Evolutionary conservation across 2,888 invertebrate genomes (phyloP).

Genomic region (Entomobrya proxima): DNA sequence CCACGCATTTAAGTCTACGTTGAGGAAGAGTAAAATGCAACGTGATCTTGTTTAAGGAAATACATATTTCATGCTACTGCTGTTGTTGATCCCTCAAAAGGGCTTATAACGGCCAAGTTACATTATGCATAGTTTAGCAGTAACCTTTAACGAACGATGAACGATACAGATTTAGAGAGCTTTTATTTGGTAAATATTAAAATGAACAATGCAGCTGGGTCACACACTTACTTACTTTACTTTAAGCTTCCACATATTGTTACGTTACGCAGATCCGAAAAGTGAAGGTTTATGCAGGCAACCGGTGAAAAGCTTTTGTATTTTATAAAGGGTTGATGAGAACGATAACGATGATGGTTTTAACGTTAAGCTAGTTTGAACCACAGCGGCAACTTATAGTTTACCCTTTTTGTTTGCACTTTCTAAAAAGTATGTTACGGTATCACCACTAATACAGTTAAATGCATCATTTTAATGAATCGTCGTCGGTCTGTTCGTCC

Average conservation of each 20-base stretch:
- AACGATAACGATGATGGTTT: neutral
- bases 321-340: neutral
- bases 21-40: conserved; percentile 9
- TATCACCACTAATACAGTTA: conserved; percentile 8
- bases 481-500: neutral
- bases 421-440: neutral
- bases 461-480: conserved; percentile 51
- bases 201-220: conserved; percentile 47
- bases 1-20: neutral
- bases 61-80: neutral
- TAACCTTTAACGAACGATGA: conserved; percentile 48
- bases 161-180: conserved; percentile 26
- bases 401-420: conserved; percentile 22
- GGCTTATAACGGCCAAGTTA: neutral
- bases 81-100: neutral
- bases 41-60: conserved; percentile 40
- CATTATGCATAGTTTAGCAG: neutral
- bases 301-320: conserved; percentile 18
- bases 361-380: conserved; percentile 14
- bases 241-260: neutral
- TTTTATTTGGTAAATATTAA: conserved; percentile 5
- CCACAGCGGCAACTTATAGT: neutral
- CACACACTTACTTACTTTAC: neutral
- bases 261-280: neutral
- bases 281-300: neutral